phyloP scores from a whole-genome alignment of 2,113 vertebrate species.

The Eublepharis macularius region DNA sequence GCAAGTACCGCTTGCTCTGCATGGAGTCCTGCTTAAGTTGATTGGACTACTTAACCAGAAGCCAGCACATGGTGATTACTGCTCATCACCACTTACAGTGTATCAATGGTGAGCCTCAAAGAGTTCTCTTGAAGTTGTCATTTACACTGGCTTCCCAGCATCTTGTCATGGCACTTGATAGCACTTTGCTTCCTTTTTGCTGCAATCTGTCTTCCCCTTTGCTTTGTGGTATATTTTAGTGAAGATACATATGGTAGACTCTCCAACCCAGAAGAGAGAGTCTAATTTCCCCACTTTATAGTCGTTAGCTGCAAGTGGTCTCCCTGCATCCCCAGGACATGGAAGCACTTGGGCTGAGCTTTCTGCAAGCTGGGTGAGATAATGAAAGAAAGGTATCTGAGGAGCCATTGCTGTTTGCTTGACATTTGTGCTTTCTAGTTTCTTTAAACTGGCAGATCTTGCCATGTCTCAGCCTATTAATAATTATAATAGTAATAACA shows the following conservation, averaged over 20 bases:
- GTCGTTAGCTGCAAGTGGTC: conserved; percentile 15
- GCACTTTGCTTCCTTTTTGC: not conserved
- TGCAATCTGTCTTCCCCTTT: not conserved
- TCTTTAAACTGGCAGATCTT: conserved; percentile 23
- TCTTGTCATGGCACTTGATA: not conserved
- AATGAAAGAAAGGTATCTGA: not conserved
- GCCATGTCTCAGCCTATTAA: conserved; percentile 37
- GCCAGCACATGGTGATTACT: not conserved
- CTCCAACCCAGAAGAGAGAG: conserved; percentile 14
- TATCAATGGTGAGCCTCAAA: not conserved
- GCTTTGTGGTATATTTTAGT: not conserved
- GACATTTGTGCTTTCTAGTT: not conserved
- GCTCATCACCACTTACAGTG: not conserved
- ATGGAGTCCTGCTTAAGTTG: conserved; percentile 7
- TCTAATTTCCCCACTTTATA: conserved; percentile 2
- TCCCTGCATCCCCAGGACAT: not conserved
- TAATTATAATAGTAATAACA: conserved; percentile 39
- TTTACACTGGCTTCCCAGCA: conserved; percentile 6
- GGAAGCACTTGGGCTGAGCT: conserved; percentile 8
- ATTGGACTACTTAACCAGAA: conserved; percentile 6
- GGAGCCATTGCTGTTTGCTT: not conserved
- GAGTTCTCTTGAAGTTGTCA: not conserved
- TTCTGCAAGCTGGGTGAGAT: conserved; percentile 20
- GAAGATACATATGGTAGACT: not conserved
- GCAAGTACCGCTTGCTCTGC: not conserved